Evolutionary conservation across 2,888 invertebrate species (phyloP).

Genomic region (Trichopoda pennipes): DNA sequence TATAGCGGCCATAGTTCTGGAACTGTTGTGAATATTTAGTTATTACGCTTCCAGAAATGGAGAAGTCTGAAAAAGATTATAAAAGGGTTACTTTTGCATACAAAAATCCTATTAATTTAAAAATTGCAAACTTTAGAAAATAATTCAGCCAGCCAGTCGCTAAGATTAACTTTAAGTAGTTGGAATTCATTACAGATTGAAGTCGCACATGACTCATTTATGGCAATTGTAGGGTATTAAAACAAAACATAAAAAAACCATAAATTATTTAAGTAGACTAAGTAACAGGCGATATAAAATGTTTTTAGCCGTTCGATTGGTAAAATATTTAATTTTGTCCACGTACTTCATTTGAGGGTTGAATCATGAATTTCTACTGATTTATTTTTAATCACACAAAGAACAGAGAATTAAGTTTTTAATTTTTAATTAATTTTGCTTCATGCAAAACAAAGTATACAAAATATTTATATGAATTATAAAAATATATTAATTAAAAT

Average conservation of each 20-base stretch:
- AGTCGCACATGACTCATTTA: no score
- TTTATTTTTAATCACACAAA: conserved; percentile 31
- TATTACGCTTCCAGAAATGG: no score
- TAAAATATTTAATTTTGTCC: conserved; percentile 41
- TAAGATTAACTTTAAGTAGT: no score
- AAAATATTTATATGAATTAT: not conserved
- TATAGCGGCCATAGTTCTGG: no score
- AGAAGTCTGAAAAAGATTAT: no score
- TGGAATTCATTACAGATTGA: no score
- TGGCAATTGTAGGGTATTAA: no score
- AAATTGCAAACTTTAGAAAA: no score
- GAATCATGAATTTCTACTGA: conserved; percentile 30
- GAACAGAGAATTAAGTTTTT: not conserved
- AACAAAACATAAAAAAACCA: not conserved
- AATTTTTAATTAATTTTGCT: not conserved
- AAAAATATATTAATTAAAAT: not conserved
- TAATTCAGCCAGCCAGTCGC: no score
- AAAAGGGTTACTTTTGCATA: no score
- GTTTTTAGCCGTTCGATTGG: not conserved
- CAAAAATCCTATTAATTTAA: no score
- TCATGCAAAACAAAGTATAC: not conserved
- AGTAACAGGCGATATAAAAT: not conserved
- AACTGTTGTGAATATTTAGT: no score
- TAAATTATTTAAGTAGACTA: not conserved
- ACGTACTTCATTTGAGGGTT: conserved; percentile 39